Conservation (phyloP, 2,888 invertebrate genomes). For the Trissolcus brochymenae region DNA sequence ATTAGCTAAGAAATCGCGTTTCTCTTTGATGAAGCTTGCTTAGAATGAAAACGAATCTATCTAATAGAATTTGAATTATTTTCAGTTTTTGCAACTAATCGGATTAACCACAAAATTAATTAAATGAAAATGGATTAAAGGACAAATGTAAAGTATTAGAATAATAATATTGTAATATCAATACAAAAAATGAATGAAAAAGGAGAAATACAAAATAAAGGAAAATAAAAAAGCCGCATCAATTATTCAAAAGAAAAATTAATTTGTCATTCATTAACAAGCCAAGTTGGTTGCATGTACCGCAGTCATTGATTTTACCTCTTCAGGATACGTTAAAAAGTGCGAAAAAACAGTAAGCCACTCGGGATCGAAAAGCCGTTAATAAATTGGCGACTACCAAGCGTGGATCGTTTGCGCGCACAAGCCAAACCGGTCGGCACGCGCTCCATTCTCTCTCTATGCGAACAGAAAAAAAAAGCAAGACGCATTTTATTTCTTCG, state of each 20-base stretch:
- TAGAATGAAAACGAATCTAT: background rate
- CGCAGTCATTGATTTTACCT: too few relatives aligned
- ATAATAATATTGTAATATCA: too few relatives aligned
- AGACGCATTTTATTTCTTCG: constrained; percentile 36
- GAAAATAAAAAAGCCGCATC: too few relatives aligned
- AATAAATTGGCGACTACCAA: constrained; percentile 65
- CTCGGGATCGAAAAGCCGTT: constrained; percentile 34
- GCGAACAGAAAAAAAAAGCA: constrained; percentile 36
- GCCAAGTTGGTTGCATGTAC: too few relatives aligned
- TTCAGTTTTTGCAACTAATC: too few relatives aligned
- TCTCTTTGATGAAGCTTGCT: constrained; percentile 29
- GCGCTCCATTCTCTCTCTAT: constrained; percentile 60
- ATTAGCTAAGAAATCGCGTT: constrained; percentile 13
- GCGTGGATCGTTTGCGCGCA: constrained; percentile 61
- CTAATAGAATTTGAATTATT: too few relatives aligned
- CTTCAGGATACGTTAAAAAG: constrained; percentile 11
- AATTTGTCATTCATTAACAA: constrained; percentile 2
- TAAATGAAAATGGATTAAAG: too few relatives aligned
- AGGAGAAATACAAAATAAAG: too few relatives aligned
- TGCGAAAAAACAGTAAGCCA: constrained; percentile 42
- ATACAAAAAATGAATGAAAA: too few relatives aligned
- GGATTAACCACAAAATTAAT: too few relatives aligned
- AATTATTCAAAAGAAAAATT: constrained; percentile 23
- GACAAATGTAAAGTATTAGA: too few relatives aligned
- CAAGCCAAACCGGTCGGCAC: constrained; percentile 73